These are phyloP conservation scores for Porites lutea DNA, from an alignment of 64 coral and sea anemone species.

Conservation along the genomic window DNA sequence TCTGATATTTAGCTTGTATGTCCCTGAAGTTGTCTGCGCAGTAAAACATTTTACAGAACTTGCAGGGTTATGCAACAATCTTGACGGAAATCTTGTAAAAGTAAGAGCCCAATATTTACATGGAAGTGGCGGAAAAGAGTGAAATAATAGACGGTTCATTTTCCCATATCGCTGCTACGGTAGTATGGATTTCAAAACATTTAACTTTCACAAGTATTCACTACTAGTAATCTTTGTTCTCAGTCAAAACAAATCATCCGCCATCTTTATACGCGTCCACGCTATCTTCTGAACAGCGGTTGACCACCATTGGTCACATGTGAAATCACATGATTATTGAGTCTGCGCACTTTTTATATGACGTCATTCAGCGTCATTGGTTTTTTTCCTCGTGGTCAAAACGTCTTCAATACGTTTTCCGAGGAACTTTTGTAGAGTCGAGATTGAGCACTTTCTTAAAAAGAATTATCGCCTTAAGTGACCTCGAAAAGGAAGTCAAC, in stretches of 20 bases:
- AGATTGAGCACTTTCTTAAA: background rate
- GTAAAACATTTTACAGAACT: background rate
- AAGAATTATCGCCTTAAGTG: background rate
- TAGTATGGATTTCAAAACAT: background rate
- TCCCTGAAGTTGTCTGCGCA: background rate
- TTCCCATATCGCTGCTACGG: background rate
- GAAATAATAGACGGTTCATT: background rate
- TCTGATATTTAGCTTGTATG: background rate
- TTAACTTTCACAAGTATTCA: background rate
- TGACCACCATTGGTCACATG: background rate
- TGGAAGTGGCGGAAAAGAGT: background rate
- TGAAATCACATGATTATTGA: background rate
- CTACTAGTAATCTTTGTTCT: no score
- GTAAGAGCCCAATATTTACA: slow-evolving; percentile 7
- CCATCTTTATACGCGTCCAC: background rate
- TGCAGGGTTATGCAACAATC: background rate
- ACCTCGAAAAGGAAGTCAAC: background rate
- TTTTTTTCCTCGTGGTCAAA: background rate
- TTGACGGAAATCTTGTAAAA: background rate
- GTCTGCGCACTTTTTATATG: background rate
- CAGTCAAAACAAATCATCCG: background rate
- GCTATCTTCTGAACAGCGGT: background rate
- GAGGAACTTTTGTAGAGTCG: no score
- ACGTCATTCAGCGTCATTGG: background rate
- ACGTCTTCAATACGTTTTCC: slow-evolving; percentile 20